Evolutionary conservation across 2,113 vertebrate species (phyloP).

Genomic region (Elephantulus edwardii): DNA sequence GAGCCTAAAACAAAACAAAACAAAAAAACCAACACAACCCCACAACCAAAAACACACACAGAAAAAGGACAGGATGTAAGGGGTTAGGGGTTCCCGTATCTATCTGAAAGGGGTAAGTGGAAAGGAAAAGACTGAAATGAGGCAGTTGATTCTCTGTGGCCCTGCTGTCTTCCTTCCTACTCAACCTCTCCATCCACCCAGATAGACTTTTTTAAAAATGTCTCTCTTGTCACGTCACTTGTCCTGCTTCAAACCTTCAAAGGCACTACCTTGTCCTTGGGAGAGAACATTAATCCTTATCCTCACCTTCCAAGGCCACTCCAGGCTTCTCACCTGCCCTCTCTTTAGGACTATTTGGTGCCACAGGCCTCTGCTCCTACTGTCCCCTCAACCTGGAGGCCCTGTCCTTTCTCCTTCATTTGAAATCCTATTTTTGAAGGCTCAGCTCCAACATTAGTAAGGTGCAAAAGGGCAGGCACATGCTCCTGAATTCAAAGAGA

Average conservation of each 20-base stretch:
- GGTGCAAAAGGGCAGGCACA: not conserved
- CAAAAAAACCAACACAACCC: too few relatives aligned
- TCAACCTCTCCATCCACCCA: not conserved
- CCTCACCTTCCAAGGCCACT: not conserved
- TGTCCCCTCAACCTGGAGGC: not conserved
- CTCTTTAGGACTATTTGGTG: not conserved
- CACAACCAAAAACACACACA: too few relatives aligned
- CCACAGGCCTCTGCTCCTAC: not conserved
- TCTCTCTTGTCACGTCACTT: not conserved
- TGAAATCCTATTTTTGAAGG: conserved; percentile 24
- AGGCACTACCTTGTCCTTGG: not conserved
- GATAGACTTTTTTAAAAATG: not conserved
- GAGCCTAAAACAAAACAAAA: conserved; percentile 38
- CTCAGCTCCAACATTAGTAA: not conserved
- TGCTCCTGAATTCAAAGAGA: not conserved
- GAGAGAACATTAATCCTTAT: not conserved
- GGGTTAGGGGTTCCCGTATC: not conserved
- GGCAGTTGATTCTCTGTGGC: not conserved
- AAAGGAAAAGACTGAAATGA: not conserved
- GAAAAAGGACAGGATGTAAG: not conserved
- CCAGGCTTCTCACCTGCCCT: not conserved
- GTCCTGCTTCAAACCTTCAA: not conserved
- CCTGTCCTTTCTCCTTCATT: not conserved
- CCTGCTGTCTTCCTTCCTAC: not conserved
- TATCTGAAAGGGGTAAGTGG: not conserved